Base-by-base conservation (phyloP, 2,113 vertebrate genomes). In the Zosterops borbonicus region DNA sequence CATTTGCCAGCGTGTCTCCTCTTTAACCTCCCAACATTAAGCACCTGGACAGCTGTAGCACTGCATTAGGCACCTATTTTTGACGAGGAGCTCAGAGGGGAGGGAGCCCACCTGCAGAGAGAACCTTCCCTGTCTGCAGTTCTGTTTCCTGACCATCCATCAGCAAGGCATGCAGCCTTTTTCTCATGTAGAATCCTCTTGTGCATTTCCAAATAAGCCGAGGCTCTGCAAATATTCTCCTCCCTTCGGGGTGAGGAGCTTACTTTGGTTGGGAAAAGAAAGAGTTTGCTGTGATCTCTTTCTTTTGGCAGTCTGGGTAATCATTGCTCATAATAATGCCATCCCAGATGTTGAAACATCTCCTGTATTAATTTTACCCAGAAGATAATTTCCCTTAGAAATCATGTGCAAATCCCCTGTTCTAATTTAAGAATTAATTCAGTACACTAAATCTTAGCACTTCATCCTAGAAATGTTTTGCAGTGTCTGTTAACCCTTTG, bases 351-450 rank as follows among this genome's bases (percentile, higher is more conserved):
- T 96, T 96, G 91, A 94, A 96, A 83, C 95, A 92, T 92, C 92
- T 95, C 96, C 86, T 95, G 94, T 96, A 96, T 94, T 95, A 89
- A 95, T 97, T 97, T 96, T 96, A 96, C 95, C 95, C 96, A 96
- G 96, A 96, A 96, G 95, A 97, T 94, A 93, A 96, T 96, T 96
- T 96, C 96, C 95, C 86, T 91, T 91, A 96, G 96, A 97, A 97
- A 96, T 96, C 90, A 96, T 96, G 92, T 91, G 86, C 95, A 95
- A 97, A 96, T 94, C 96, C 96, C 89, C 89, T 92, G 95, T 82
- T 96, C 96, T 91, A 96, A 97, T 96, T 96, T 94, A 92, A 94
- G 95, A 96, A 95, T 95, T 96, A 95, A 96, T 95, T 96, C 95
- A 73, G 80, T 69, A 79, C 89, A 67, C 96, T 96, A 95, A 96